Base-by-base conservation (phyloP, 2,797 vertebrate genomes). In the Schizothorax lantsangensis region DNA sequence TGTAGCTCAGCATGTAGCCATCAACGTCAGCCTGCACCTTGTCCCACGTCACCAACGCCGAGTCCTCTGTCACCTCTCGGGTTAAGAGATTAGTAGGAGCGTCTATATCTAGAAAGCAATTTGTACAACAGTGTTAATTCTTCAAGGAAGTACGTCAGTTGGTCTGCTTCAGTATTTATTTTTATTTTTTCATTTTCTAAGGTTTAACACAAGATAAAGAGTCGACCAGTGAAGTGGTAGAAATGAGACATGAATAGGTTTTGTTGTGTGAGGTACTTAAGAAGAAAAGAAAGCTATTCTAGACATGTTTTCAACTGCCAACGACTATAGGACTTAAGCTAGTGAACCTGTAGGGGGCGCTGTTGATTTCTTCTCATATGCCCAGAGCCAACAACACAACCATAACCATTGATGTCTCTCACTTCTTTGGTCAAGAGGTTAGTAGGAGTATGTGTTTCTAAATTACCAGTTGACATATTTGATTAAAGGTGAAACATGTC, bases 1-100 rank as follows among this genome's bases (percentile, higher is more conserved):
- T 92, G 91, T 96, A 96, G 87, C 89, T 95, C 68, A 96, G 91
- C 86, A 94, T 72, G 83, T 97, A 97, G 89, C 93, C 95, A 79
- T 96, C 95, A 47, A 95, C 91, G 45, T 92, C 85, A 1, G 94
- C 95, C 89, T 83, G 93, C 80, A 93, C 94, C 0, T 88, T 91
- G 83, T 95, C 93, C 97, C 96, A 97, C 15, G 94, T 96, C 81
- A 96, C 72, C 0, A 75, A 92, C 81, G 94, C 93, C 1, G 93
- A 94, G 90, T 95, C 92, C 86, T 96, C 96, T 1, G 95, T 94
- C 84, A 94, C 93, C 64, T 88, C 93, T 82, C 83, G 89, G 23
- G 93, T 92, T 89, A 94, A 90, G 90, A 97, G 91, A 74, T 95
- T 95, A 93, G 92, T 52, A 26, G 94, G 96, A 82, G 93, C 93